These are phyloP conservation scores for Aplysia californica DNA, from an alignment of 1,140 invertebrate genomes.

Conservation along the genomic window DNA sequence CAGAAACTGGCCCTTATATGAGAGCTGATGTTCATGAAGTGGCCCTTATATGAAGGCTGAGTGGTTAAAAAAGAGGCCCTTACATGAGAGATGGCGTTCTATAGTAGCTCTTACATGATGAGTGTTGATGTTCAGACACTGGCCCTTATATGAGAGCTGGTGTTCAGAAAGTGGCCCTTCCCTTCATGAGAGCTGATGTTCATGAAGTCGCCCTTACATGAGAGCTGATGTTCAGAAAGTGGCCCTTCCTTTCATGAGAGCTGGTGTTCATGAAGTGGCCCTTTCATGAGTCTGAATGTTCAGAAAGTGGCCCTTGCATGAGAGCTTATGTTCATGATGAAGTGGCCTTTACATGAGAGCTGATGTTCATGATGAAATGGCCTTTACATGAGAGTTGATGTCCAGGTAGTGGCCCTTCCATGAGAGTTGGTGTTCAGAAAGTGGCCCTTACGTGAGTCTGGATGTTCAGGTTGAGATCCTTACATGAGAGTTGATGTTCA, in stretches of 20 bases:
- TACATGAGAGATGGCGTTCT: too few species aligned
- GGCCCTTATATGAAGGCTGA: too few species aligned
- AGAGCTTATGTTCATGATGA: not conserved
- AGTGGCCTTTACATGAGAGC: too few species aligned
- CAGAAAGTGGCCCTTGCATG: not conserved
- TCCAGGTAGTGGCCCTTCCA: not conserved
- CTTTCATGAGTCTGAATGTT: not conserved
- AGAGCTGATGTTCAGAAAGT: not conserved
- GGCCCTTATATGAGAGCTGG: not conserved
- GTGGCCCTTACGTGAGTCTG: too few species aligned
- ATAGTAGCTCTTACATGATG: too few species aligned
- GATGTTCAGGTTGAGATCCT: too few species aligned
- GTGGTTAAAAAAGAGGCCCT: too few species aligned
- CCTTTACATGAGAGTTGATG: not conserved
- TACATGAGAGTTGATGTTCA: too few species aligned
- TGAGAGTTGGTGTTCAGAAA: not conserved
- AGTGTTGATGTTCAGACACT: not conserved
- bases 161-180: not conserved
- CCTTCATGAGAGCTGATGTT: not conserved
- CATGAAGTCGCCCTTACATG: not conserved
- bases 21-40: too few species aligned
- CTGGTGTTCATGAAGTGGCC: not conserved
- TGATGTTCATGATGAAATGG: too few species aligned
- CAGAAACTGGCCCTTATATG: too few species aligned
- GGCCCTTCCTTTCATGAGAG: too few species aligned